Percentiles rank a stretch among this genome's conserved stretches.
Evolutionary conservation across 2,888 invertebrate genomes (phyloP).

Genomic region (Noctua janthina): DNA sequence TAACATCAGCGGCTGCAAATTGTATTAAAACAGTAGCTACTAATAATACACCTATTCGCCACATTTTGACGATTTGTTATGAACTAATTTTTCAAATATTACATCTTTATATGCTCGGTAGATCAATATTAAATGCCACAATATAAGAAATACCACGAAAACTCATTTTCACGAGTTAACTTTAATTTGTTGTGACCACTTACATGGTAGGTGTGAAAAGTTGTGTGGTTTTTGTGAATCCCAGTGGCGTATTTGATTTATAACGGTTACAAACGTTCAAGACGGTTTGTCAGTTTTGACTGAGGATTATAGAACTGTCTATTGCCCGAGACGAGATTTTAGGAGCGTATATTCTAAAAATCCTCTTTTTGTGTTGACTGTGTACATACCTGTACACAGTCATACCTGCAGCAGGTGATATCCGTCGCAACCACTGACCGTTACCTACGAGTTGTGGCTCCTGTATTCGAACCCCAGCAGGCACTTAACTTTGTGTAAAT

Average conservation of each 20-base stretch:
- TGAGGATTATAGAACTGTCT: neutral
- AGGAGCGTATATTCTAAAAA: neutral
- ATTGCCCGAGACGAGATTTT: neutral
- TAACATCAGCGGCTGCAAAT: conserved; percentile 65
- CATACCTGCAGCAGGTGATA: neutral
- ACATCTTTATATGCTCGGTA: conserved; percentile 79
- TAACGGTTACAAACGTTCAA: conserved; percentile 26
- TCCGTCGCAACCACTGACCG: no score
- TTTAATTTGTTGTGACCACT: conserved; percentile 74
- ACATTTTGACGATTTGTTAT: conserved; percentile 77
- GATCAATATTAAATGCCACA: conserved; percentile 71
- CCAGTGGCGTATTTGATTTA: conserved; percentile 41
- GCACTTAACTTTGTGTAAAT: neutral
- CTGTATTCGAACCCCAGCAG: neutral
- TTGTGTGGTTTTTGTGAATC: conserved; percentile 46
- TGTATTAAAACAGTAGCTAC: conserved; percentile 66
- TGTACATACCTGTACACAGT: no score
- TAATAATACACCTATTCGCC: conserved; percentile 74
- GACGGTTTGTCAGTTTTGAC: neutral
- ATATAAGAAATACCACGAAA: conserved; percentile 62
- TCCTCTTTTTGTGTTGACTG: neutral
- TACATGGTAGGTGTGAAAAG: conserved; percentile 68
- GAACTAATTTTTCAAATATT: conserved; percentile 63
- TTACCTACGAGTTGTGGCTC: neutral
- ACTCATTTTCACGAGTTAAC: conserved; percentile 61